These are phyloP conservation scores for Drosophila suzukii DNA, from an alignment of 1,140 invertebrate genomes.

Conservation along the genomic window DNA sequence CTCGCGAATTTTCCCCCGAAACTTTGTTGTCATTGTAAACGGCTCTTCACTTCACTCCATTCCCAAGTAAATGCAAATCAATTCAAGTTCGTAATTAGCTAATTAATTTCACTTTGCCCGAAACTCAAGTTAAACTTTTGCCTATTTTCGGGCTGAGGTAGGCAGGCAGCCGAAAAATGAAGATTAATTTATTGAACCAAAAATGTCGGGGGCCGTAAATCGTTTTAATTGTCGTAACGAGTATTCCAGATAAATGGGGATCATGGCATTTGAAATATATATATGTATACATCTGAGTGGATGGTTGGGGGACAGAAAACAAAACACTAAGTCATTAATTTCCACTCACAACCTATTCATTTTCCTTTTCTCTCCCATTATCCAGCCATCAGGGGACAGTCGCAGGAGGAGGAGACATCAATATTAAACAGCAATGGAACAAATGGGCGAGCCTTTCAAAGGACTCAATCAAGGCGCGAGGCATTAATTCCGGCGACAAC, in stretches of 20 bases:
- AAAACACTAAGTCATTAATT: constrained; percentile 80
- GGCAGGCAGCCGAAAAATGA: constrained; percentile 15
- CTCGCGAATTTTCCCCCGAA: not conserved
- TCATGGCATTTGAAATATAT: constrained; percentile 70
- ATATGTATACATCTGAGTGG: constrained; percentile 12
- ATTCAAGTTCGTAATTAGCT: constrained; percentile 74
- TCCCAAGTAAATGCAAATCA: constrained; percentile 53
- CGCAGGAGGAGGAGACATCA: constrained; percentile 41
- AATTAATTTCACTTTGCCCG: constrained; percentile 68
- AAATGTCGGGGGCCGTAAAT: constrained; percentile 61
- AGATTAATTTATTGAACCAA: constrained; percentile 78
- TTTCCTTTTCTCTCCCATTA: constrained; percentile 33
- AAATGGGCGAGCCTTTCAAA: constrained; percentile 75
- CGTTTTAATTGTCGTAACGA: constrained; percentile 75
- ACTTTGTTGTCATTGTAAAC: not conserved
- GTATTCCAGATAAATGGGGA: constrained; percentile 74
- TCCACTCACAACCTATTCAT: constrained; percentile 51
- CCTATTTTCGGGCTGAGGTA: not conserved
- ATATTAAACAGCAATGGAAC: constrained; percentile 73
- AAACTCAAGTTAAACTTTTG: constrained; percentile 27
- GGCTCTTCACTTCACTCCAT: not conserved
- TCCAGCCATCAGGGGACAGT: constrained; percentile 28
- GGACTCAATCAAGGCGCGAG: constrained; percentile 79
- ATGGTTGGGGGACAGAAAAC: constrained; percentile 34
- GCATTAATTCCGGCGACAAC: constrained; percentile 73